Percentiles rank a stretch among this genome's conserved stretches.
These are phyloP conservation scores for Temnothorax unifasciatus DNA, from an alignment of 2,888 invertebrate genomes.

Conservation along the genomic window DNA sequence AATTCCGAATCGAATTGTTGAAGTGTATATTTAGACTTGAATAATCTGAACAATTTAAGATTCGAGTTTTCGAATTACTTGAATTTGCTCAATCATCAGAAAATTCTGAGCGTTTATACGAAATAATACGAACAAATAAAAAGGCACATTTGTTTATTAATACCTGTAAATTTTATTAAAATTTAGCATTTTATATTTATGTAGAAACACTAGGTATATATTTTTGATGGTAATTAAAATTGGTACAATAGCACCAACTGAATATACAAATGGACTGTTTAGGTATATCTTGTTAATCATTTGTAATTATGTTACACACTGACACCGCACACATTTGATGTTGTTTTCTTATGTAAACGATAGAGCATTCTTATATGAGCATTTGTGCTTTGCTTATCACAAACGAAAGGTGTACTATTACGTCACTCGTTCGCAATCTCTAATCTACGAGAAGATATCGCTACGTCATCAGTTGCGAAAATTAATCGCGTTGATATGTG, in stretches of 20 bases:
- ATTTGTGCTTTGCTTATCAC: not conserved
- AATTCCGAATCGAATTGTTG: not conserved
- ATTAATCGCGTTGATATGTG: not conserved
- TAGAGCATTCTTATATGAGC: not conserved
- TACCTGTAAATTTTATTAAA: not conserved
- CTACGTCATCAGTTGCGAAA: not conserved
- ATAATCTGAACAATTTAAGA: not conserved
- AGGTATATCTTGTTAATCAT: conserved; percentile 9
- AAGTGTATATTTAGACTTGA: not conserved
- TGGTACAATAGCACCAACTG: not conserved
- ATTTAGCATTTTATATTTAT: not conserved
- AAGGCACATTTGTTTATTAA: not conserved
- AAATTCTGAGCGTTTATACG: not conserved
- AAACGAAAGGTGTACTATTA: not conserved
- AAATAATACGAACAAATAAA: conserved; percentile 12
- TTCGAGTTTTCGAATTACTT: not conserved
- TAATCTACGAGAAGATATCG: not conserved
- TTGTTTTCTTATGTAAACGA: not conserved
- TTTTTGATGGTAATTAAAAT: not conserved
- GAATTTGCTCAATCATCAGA: not conserved
- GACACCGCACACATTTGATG: not conserved
- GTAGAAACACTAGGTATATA: not conserved
- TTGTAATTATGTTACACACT: not conserved
- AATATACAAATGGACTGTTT: not conserved
- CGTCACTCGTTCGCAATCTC: not conserved